phyloP scores from a whole-genome alignment of 2,797 vertebrate genomes.

The Geotrypetes seraphini region DNA sequence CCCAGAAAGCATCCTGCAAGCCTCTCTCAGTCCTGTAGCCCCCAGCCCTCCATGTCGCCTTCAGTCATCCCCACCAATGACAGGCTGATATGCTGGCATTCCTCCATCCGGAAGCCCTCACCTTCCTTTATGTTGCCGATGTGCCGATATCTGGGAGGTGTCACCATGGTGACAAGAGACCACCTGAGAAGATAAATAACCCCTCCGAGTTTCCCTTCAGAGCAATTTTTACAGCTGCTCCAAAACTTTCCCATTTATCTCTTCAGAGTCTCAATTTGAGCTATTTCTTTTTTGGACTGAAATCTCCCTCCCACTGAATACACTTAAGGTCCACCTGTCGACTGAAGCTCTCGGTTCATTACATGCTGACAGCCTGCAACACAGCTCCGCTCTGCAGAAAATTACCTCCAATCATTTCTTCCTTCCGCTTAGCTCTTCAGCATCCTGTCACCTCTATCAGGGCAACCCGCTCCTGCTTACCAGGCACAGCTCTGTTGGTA shows the following conservation, averaged over 20 bases:
- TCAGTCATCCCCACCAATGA: too few species aligned
- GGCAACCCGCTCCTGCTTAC: too few species aligned
- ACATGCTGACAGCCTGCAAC: constrained; percentile 46
- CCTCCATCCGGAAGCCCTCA: too few species aligned
- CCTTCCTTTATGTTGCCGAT: neutral
- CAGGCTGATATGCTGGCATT: too few species aligned
- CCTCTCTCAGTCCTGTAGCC: too few species aligned
- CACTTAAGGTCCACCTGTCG: constrained; percentile 54
- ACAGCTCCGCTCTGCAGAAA: constrained; percentile 38
- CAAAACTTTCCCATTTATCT: constrained; percentile 44
- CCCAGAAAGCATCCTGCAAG: too few species aligned
- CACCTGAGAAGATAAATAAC: constrained; percentile 40
- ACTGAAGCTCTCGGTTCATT: constrained; percentile 57
- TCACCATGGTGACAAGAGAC: constrained; percentile 36
- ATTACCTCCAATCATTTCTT: constrained; percentile 59
- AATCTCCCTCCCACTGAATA: constrained; percentile 35
- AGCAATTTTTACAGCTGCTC: constrained; percentile 33
- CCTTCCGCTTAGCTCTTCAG: constrained; percentile 31
- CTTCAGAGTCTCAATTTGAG: constrained; percentile 49
- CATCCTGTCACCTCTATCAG: constrained; percentile 14
- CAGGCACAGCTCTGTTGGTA: too few species aligned
- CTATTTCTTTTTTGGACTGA: constrained; percentile 28
- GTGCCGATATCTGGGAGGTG: constrained; percentile 27
- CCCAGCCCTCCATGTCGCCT: too few species aligned
- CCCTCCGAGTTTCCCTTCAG: constrained; percentile 34